phyloP scores from a whole-genome alignment of 2,797 vertebrate species.

The Crocodylus rhombifer region DNA sequence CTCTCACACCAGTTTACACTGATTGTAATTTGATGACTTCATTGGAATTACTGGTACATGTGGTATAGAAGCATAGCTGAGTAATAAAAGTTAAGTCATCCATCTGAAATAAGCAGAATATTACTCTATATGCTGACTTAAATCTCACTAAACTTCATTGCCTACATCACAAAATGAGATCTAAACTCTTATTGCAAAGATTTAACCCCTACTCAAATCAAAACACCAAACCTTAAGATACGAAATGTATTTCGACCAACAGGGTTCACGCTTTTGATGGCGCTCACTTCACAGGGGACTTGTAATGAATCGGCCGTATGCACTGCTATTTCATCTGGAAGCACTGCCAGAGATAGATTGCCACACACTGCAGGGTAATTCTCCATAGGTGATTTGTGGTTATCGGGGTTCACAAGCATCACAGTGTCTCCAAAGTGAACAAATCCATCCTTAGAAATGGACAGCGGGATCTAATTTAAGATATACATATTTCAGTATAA shows the following conservation, averaged over 20 bases:
- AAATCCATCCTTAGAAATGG: constrained; percentile 81
- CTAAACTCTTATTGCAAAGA: not conserved
- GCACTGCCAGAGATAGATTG: constrained; percentile 81
- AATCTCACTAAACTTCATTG: not conserved
- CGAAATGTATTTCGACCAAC: constrained; percentile 86
- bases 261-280: constrained; percentile 68
- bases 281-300: constrained; percentile 84
- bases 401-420: constrained; percentile 84
- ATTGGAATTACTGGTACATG: not conserved
- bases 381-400: not conserved
- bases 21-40: not conserved
- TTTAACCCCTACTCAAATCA: not conserved
- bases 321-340: constrained; percentile 79
- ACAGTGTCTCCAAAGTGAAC: constrained; percentile 90
- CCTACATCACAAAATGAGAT: not conserved
- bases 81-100: not conserved
- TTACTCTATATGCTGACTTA: not conserved
- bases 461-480: constrained; percentile 83
- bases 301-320: constrained; percentile 27
- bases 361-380: not conserved
- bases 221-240: constrained; percentile 85
- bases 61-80: not conserved
- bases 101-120: not conserved
- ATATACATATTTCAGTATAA: accelerated
- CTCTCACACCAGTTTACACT: not conserved